Base-by-base conservation (phyloP, 2,888 invertebrate genomes). In the Ophioninae sp. region DNA sequence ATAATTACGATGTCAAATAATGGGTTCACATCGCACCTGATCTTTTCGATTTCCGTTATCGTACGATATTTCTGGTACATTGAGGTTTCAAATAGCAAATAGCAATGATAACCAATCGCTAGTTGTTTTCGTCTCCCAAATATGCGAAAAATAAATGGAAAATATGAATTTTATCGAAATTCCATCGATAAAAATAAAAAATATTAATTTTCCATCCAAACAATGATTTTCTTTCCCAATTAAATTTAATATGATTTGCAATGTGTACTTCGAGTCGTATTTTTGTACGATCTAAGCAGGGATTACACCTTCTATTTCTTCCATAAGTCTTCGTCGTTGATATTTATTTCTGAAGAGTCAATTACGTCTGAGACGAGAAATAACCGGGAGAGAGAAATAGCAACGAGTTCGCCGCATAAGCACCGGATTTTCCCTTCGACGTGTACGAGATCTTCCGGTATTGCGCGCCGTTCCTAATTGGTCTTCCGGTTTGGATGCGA, bases 351-450 rank as follows among this genome's bases (percentile, higher is more conserved):
- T 30, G 61, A 56, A 69, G 72, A 77, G 63, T 41, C 69, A 78
- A 77, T 81, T 77, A 41, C 63, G 39, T 23, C 37, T 58, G 59
- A 59, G 51, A 69, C 37, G 68, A 81, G 61, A 44, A 61, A 41
- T 65, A 75, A 23, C 20, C 22, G 68, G 63, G n/a, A n/a, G n/a
- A n/a, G n/a, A n/a, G n/a, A n/a, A n/a, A n/a, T n/a, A 79, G 37
- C 37, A 30, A 8, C 37, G 71, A 51, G 22, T 58, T 44, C 10
- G 73, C 39, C 5, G 67, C 51, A 73, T 30, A 67, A 76, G 56
- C 67, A 78, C 63, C 68, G 68, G 73, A 82, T 58, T 78, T 78
- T 82, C 78, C 82, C 67, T 77, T 78, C 61, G 73, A 80, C 65
- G 63, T 44, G 51, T 51, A 51, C 17, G 20, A 65, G 67, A 65